phyloP scores from a whole-genome alignment of 2,888 invertebrate genomes.

The Dasysyrphus albostriatus region DNA sequence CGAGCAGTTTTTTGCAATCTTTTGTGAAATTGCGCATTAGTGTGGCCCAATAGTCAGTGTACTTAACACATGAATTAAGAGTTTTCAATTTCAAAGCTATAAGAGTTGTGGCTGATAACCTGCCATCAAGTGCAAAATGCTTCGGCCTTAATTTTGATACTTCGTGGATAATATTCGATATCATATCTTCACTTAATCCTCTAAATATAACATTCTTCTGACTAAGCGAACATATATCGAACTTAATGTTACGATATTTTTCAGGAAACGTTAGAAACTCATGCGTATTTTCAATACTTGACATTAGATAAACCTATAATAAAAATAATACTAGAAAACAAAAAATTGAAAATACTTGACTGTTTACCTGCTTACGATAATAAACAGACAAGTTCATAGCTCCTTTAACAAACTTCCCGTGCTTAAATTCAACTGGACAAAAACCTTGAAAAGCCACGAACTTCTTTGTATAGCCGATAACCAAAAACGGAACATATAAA shows the following conservation, averaged over 20 bases:
- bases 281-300: conserved; percentile 84
- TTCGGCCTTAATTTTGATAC: conserved; percentile 86
- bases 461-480: conserved; percentile 83
- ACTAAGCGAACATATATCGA: conserved; percentile 77
- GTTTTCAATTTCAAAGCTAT: conserved; percentile 86
- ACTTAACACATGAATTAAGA: conserved; percentile 82
- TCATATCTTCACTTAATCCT: conserved; percentile 79
- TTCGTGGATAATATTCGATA: conserved; percentile 85
- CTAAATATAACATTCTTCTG: not conserved
- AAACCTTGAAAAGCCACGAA: conserved; percentile 85
- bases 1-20: conserved; percentile 47
- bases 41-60: conserved; percentile 39
- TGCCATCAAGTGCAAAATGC: conserved; percentile 85
- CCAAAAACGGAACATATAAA: conserved; percentile 84
- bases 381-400: conserved; percentile 83
- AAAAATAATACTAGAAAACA: not conserved
- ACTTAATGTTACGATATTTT: conserved; percentile 84
- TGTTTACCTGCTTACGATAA: conserved; percentile 83
- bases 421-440: conserved; percentile 86
- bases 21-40: conserved; percentile 11
- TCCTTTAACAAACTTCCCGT: conserved; percentile 40
- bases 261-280: conserved; percentile 85
- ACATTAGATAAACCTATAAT: conserved; percentile 85
- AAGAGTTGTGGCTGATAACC: conserved; percentile 85
- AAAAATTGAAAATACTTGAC: not conserved